Evolutionary conservation across 2,888 invertebrate genomes (phyloP).

Genomic region (Lydus trimaculatus): DNA sequence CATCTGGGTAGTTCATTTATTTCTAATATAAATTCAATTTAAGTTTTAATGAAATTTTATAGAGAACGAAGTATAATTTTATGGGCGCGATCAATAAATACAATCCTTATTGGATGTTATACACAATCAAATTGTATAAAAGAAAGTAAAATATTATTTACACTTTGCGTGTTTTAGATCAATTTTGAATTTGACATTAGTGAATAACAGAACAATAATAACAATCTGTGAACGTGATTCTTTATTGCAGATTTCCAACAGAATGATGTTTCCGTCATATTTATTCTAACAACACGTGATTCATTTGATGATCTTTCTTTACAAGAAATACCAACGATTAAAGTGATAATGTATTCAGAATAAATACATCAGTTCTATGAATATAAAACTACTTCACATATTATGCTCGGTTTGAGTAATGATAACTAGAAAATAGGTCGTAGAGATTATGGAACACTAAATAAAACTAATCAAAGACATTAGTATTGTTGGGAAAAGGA

Average conservation of each 20-base stretch:
- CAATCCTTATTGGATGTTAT: not conserved
- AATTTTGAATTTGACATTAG: conserved; percentile 31
- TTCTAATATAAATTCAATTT: conserved; percentile 7
- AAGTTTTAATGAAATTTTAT: conserved; percentile 7
- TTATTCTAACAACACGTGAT: not conserved
- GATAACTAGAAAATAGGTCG: too few species aligned
- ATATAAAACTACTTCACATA: too few species aligned
- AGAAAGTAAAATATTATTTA: conserved; percentile 17
- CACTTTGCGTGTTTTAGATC: conserved; percentile 25
- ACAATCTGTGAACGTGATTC: conserved; percentile 28
- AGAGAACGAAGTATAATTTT: not conserved
- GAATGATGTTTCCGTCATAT: conserved; percentile 31
- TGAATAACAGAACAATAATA: conserved; percentile 28
- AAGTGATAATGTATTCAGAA: not conserved
- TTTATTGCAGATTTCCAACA: conserved; percentile 23
- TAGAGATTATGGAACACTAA: too few species aligned
- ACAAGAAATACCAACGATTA: not conserved
- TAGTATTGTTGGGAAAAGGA: too few species aligned
- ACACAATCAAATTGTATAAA: not conserved
- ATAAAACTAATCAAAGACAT: too few species aligned
- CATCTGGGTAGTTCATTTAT: conserved; percentile 2
- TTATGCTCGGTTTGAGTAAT: too few species aligned
- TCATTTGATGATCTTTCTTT: not conserved
- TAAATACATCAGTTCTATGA: not conserved
- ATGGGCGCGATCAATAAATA: not conserved